Percentiles rank a stretch among this genome's conserved stretches.
Conservation (phyloP, 64 coral and sea anemone species). For the Acropora tenuis region DNA sequence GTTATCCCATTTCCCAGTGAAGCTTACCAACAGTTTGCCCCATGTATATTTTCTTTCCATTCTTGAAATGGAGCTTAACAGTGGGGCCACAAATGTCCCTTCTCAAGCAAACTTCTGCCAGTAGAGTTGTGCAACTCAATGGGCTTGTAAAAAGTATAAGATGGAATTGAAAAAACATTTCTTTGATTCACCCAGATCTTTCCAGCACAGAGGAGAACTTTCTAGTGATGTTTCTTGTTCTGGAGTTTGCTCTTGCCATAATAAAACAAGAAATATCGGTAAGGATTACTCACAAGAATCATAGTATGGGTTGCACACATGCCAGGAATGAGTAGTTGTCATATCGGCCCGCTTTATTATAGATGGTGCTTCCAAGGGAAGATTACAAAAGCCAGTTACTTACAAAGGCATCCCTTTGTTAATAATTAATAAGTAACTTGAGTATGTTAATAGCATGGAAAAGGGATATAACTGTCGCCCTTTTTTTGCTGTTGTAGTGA, state of each 20-base stretch:
- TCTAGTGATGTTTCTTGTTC: background rate
- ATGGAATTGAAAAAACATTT: background rate
- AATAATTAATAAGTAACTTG: too few species aligned
- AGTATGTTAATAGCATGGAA: too few species aligned
- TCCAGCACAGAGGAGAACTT: background rate
- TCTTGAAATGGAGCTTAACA: background rate
- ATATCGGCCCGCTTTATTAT: too few species aligned
- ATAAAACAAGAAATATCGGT: background rate
- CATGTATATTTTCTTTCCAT: background rate
- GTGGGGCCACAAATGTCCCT: background rate
- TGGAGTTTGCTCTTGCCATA: background rate
- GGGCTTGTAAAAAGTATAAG: background rate
- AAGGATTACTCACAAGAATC: background rate
- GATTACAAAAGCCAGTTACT: too few species aligned
- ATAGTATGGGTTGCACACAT: too few species aligned
- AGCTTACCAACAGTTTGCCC: too few species aligned
- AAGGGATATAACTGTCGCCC: too few species aligned
- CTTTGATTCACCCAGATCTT: background rate
- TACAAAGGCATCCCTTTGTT: too few species aligned
- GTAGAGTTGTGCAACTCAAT: background rate
- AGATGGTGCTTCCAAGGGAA: too few species aligned
- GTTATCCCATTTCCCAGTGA: too few species aligned
- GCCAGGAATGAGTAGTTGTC: too few species aligned
- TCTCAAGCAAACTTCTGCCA: background rate
- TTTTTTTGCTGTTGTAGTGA: too few species aligned